These are phyloP conservation scores for Yoshiicerus persimilis DNA, from an alignment of 1,140 invertebrate genomes.

Conservation along the genomic window DNA sequence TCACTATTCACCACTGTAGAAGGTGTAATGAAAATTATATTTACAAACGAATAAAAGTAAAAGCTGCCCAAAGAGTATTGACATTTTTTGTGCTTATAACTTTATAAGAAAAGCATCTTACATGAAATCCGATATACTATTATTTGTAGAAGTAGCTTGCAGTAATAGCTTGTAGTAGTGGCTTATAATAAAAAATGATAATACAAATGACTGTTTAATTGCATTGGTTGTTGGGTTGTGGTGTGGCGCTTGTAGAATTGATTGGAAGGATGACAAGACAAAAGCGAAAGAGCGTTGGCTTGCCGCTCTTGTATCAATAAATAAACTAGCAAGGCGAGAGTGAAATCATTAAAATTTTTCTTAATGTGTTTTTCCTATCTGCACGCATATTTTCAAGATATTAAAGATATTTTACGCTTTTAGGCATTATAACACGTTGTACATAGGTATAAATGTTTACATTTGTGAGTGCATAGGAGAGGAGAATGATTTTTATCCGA, in stretches of 20 bases:
- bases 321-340: background rate
- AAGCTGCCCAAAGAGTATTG: background rate
- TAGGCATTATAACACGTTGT: too few relatives aligned
- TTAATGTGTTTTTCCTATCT: background rate
- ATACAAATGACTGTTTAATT: conserved; percentile 10
- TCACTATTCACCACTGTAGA: too few relatives aligned
- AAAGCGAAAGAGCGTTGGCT: background rate
- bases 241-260: background rate
- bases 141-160: too few relatives aligned
- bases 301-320: conserved; percentile 4
- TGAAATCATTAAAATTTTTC: background rate
- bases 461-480: background rate
- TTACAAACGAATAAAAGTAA: background rate
- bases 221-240: background rate
- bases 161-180: background rate
- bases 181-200: background rate
- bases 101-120: too few relatives aligned
- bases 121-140: too few relatives aligned
- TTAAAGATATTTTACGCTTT: background rate
- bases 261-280: conserved; percentile 19
- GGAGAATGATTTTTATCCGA: background rate
- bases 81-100: background rate
- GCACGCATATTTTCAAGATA: background rate
- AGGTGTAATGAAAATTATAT: too few relatives aligned
- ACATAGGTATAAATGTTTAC: background rate